Evolutionary conservation across 1,140 invertebrate species (phyloP).

Genomic region (Portunus trituberculatus): DNA sequence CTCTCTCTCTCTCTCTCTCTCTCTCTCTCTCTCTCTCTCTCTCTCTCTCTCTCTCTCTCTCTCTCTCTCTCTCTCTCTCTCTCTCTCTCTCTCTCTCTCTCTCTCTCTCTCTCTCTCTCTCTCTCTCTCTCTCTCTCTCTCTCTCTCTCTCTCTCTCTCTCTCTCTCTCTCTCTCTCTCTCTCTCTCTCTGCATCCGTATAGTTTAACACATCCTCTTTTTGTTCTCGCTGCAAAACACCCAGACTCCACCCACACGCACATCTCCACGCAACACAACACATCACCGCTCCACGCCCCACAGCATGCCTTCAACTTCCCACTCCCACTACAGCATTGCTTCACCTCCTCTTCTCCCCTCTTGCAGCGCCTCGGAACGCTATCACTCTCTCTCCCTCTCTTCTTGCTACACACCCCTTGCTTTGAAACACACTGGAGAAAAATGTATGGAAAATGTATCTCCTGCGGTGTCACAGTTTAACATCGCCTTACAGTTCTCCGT

Average conservation of each 20-base stretch:
- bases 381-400: background rate
- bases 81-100: background rate
- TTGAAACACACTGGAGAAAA: too few species aligned
- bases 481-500: background rate
- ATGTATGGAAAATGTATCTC: too few species aligned
- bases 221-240: background rate
- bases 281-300: too few species aligned
- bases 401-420: too few species aligned
- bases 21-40: too few species aligned
- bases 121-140: background rate
- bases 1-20: background rate
- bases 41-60: background rate
- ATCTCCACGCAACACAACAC: background rate
- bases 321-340: background rate
- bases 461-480: too few species aligned
- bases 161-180: constrained; percentile 35
- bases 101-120: background rate
- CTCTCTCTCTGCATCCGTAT: constrained; percentile 15
- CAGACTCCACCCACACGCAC: background rate
- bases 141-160: constrained; percentile 3
- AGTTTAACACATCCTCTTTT: background rate
- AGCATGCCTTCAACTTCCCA: background rate
- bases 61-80: background rate
- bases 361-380: background rate
- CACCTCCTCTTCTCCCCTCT: background rate